A percentile compares a stretch with the other conserved stretches of the same genome.
These are phyloP conservation scores for Dryas iulia DNA, from an alignment of 1,140 invertebrate species.

Conservation along the genomic window DNA sequence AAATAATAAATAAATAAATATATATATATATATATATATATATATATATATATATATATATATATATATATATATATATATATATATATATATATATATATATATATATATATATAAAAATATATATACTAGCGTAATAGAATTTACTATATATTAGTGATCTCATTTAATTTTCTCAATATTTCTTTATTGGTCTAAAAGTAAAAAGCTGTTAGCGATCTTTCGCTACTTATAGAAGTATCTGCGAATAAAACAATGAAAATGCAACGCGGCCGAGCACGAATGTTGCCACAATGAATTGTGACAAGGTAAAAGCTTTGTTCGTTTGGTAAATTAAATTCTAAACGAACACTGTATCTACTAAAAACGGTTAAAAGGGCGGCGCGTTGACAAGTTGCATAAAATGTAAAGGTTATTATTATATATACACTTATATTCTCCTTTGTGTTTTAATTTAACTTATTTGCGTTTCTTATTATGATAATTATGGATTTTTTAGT, in stretches of 20 bases:
- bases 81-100: no score
- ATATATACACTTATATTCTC: neutral
- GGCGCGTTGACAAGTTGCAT: slow-evolving; percentile 30
- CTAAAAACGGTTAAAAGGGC: slow-evolving; percentile 42
- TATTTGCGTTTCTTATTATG: no score
- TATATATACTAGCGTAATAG: no score
- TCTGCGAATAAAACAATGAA: slow-evolving; percentile 50
- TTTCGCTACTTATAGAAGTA: slow-evolving; percentile 23
- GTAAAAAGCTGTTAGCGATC: neutral
- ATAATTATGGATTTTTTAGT: no score
- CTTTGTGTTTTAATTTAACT: neutral
- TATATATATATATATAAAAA: no score
- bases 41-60: no score
- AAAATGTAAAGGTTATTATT: slow-evolving; percentile 12
- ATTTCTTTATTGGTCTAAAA: neutral
- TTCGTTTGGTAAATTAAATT: slow-evolving; percentile 66
- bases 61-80: no score
- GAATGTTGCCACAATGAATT: slow-evolving; percentile 58
- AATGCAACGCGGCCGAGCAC: slow-evolving; percentile 44
- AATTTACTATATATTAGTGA: no score
- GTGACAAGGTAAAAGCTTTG: slow-evolving; percentile 68
- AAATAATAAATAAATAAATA: no score
- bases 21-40: no score
- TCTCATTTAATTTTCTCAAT: neutral
- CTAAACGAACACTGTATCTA: slow-evolving; percentile 50